Base-by-base conservation (phyloP, 2,797 vertebrate species). In the Simalia tracyae region DNA sequence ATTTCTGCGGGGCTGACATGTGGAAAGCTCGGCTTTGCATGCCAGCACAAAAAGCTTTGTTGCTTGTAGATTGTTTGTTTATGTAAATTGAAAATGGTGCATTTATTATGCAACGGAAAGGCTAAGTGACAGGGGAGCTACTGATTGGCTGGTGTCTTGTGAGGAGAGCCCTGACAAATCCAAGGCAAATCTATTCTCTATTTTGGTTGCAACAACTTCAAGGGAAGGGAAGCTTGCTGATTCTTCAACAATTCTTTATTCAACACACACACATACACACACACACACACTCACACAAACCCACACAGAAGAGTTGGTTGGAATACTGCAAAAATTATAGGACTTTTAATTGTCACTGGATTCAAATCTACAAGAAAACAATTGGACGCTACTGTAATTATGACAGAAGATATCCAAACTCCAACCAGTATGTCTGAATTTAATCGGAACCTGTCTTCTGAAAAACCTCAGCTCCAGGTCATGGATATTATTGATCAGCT, bases 41-140 rank as follows among this genome's bases (percentile, higher is more conserved):
- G 95, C 97, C 94, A 95, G 96, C 97, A 97, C 97, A 97, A 97
- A 92, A 97, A 96, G 97, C 96, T 93, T 89, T 95, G 97, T 97
- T 96, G 96, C 97, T 91, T 96, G 89, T 94, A 93, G 94, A 97
- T 97, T 95, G 95, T 96, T 97, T 96, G 96, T 96, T 96, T 97
- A 98, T 97, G 96, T 96, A 97, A 97, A 98, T 97, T 86, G 93
- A 96, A 81, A 95, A 97, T 95, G 95, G 94, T 95, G 94, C 94
- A 17, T 96, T 97, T 95, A 97, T 96, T 97, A 96, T 94, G 91
- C 96, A 96, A 97, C 87, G 87, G 95, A 94, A 95, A 91, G 93
- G 91, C 95, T 95, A 61, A 64, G 91, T 91, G 93, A 28, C 92
- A 88, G 89, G 92, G 42, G 90, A 91, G 95, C 89, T 57, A 93